A percentile compares a stretch with the other conserved stretches of the same genome.
phyloP scores from a whole-genome alignment of 2,888 invertebrate genomes.

The Eulithis testata region DNA sequence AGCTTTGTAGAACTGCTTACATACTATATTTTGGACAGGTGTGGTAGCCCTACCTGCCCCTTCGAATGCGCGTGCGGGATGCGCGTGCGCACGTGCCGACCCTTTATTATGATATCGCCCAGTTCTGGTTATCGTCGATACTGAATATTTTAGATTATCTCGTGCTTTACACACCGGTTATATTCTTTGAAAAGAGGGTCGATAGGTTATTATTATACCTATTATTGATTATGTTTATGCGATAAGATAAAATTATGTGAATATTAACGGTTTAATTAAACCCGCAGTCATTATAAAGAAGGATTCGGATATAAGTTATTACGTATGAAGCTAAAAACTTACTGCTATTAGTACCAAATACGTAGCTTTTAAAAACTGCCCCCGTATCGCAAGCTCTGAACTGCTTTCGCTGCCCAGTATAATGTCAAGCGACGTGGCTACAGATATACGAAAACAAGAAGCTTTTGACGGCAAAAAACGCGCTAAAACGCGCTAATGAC shows the following conservation, averaged over 20 bases:
- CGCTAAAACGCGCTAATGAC: too few species aligned
- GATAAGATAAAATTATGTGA: not conserved
- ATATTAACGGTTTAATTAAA: too few species aligned
- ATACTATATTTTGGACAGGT: constrained; percentile 11
- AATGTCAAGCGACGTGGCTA: too few species aligned
- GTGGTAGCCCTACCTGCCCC: constrained; percentile 36
- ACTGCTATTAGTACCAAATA: too few species aligned
- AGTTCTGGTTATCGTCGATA: constrained; percentile 32
- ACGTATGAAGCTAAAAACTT: too few species aligned
- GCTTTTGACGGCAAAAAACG: too few species aligned
- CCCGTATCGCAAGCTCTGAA: too few species aligned
- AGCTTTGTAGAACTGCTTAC: not conserved
- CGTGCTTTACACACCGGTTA: constrained; percentile 19
- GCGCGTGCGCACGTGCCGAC: constrained; percentile 54
- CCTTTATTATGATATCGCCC: constrained; percentile 41
- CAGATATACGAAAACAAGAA: too few species aligned
- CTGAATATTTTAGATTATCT: constrained; percentile 38
- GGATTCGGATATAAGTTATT: too few species aligned
- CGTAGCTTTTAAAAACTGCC: too few species aligned
- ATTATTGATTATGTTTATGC: not conserved
- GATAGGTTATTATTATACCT: constrained; percentile 4
- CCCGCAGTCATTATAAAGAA: too few species aligned
- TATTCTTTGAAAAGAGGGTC: constrained; percentile 16
- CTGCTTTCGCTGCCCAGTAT: too few species aligned
- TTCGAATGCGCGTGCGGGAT: constrained; percentile 43